A percentile compares a stretch with the other conserved stretches of the same genome.
Conservation (phyloP, 2,113 vertebrate genomes). For the Spheniscus mendiculus region DNA sequence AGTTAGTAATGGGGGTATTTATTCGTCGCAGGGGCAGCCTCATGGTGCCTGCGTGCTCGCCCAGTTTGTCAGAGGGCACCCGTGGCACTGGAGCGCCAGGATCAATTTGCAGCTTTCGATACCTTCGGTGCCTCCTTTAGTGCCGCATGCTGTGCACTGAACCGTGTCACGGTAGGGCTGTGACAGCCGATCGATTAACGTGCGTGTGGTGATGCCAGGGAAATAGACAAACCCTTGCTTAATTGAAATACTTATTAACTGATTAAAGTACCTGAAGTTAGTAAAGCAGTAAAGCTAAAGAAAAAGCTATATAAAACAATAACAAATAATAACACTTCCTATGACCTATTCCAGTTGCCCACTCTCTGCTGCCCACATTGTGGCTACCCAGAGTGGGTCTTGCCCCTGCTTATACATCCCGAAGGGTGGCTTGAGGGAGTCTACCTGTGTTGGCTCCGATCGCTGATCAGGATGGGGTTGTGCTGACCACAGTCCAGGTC, state of each 20-base stretch:
- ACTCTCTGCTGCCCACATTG: rapidly evolving
- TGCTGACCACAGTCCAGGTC: rapidly evolving
- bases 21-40: neutral
- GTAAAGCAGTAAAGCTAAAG: neutral
- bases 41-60: neutral
- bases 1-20: neutral
- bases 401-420: neutral
- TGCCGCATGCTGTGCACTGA: rapidly evolving
- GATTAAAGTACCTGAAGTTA: neutral
- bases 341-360: neutral
- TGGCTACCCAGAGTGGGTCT: neutral
- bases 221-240: neutral
- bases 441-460: rapidly evolving
- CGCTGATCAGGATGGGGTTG: neutral
- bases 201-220: rapidly evolving
- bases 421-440: neutral
- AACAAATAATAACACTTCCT: neutral
- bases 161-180: rapidly evolving
- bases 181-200: rapidly evolving
- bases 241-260: neutral
- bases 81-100: rapidly evolving
- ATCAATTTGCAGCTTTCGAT: neutral
- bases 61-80: neutral
- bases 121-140: neutral
- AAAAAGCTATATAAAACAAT: neutral